Conservation (phyloP, 2,113 vertebrate species). For the Tautogolabrus adspersus region DNA sequence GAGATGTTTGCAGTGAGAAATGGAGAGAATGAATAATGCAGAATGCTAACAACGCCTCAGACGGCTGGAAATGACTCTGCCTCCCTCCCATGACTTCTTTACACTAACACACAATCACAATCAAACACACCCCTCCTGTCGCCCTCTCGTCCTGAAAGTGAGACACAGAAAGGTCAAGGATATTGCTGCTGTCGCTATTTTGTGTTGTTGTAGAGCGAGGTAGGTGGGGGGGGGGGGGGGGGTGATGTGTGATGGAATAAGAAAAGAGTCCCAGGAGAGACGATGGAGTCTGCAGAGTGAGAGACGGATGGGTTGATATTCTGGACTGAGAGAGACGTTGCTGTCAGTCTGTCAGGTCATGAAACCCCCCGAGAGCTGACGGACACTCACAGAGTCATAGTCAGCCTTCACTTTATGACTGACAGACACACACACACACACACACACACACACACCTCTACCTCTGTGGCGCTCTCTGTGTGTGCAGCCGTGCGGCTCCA, state of each 20-base stretch:
- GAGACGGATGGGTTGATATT: constrained; percentile 32
- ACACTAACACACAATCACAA: background rate
- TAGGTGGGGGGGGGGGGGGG: background rate
- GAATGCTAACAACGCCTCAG: constrained; percentile 17
- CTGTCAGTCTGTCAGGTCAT: constrained; percentile 50
- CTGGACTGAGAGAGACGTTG: constrained; percentile 47
- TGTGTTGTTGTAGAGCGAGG: constrained; percentile 11
- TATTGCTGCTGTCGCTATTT: constrained; percentile 24
- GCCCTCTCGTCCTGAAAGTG: constrained; percentile 33
- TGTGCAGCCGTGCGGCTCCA: constrained; percentile 44
- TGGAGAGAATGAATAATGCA: constrained; percentile 31
- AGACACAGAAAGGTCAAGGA: constrained; percentile 53
- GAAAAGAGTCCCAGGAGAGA: constrained; percentile 30
- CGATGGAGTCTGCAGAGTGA: constrained; percentile 5
- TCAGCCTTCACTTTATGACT: constrained; percentile 19
- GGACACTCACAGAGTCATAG: background rate
- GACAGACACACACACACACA: constrained; percentile 18
- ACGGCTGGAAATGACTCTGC: background rate
- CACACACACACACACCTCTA: background rate
- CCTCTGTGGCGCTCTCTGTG: constrained; percentile 8
- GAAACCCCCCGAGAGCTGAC: constrained; percentile 19
- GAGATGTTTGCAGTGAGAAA: constrained; percentile 20
- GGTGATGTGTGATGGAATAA: constrained; percentile 17
- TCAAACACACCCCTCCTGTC: background rate
- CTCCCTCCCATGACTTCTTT: background rate